Percentiles rank a stretch among this genome's conserved stretches.
These are phyloP conservation scores for Percopsis omiscomaycus DNA, from an alignment of 2,797 vertebrate genomes.

Conservation along the genomic window DNA sequence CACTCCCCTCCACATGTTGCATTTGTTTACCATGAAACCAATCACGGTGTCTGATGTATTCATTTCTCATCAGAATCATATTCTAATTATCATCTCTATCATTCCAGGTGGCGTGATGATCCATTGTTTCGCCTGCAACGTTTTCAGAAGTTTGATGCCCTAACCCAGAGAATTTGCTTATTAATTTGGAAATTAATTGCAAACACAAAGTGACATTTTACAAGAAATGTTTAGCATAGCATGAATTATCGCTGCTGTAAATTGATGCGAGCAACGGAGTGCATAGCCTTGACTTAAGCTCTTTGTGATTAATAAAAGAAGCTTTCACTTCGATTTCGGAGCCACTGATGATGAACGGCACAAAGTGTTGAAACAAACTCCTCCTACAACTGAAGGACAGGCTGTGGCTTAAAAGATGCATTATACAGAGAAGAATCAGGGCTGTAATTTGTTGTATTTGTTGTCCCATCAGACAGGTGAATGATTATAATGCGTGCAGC, in stretches of 20 bases:
- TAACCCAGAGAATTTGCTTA: constrained; percentile 80
- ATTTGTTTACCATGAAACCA: constrained; percentile 54
- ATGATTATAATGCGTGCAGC: constrained; percentile 60
- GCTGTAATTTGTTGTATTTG: constrained; percentile 64
- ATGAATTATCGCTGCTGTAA: constrained; percentile 81
- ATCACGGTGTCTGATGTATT: constrained; percentile 47
- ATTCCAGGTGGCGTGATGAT: constrained; percentile 68
- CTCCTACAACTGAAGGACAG: constrained; percentile 70
- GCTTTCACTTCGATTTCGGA: constrained; percentile 73
- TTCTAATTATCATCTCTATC: constrained; percentile 72
- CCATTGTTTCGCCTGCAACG: constrained; percentile 75
- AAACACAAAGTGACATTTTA: constrained; percentile 89
- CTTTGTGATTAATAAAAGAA: constrained; percentile 76
- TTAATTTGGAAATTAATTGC: constrained; percentile 89
- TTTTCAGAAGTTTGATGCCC: constrained; percentile 72
- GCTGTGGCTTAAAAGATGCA: constrained; percentile 56
- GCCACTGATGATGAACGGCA: constrained; percentile 72
- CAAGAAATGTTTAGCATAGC: constrained; percentile 87
- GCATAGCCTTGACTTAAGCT: constrained; percentile 75
- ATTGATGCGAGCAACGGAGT: constrained; percentile 77
- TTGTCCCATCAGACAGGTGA: constrained; percentile 61
- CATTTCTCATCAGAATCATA: constrained; percentile 52
- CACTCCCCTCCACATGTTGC: constrained; percentile 33
- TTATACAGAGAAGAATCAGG: constrained; percentile 65
- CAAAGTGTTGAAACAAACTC: constrained; percentile 61